Evolutionary conservation across 1,140 invertebrate genomes (phyloP).

Genomic region (Drosophila sulfurigaster): DNA sequence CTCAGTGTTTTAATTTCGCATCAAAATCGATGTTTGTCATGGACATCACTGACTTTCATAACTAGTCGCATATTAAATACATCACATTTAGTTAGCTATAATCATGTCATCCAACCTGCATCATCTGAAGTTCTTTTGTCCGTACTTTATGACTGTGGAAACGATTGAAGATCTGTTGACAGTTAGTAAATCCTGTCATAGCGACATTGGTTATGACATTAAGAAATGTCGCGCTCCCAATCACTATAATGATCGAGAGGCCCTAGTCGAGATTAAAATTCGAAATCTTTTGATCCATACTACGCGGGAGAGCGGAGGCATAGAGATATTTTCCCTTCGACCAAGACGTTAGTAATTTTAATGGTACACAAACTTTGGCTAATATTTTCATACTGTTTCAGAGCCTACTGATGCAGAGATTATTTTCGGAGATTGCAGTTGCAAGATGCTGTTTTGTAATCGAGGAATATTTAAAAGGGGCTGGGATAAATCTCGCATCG

Average conservation of each 20-base stretch:
- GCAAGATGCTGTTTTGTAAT: slow-evolving; percentile 9
- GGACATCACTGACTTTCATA: neutral
- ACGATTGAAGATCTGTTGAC: neutral
- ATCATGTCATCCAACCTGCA: slow-evolving; percentile 32
- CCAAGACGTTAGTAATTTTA: neutral
- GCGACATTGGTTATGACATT: neutral
- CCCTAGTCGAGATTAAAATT: slow-evolving; percentile 27
- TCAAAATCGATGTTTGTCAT: slow-evolving; percentile 1
- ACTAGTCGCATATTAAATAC: slow-evolving; percentile 7
- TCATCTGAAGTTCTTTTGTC: slow-evolving; percentile 29
- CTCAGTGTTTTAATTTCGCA: slow-evolving; percentile 13
- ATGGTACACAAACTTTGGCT: no score
- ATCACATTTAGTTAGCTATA: neutral
- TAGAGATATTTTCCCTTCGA: neutral
- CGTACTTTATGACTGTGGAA: slow-evolving; percentile 9
- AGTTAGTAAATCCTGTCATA: slow-evolving; percentile 24
- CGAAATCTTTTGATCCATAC: slow-evolving; percentile 18
- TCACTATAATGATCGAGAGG: slow-evolving; percentile 1
- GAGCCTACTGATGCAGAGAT: slow-evolving; percentile 50
- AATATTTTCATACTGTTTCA: neutral
- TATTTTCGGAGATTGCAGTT: slow-evolving; percentile 36
- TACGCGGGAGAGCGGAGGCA: neutral
- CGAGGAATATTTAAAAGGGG: neutral
- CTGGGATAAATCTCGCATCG: slow-evolving; percentile 61
- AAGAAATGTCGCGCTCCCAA: neutral